Conservation (phyloP, 2,113 vertebrate genomes). For the Fulmarus glacialis region DNA sequence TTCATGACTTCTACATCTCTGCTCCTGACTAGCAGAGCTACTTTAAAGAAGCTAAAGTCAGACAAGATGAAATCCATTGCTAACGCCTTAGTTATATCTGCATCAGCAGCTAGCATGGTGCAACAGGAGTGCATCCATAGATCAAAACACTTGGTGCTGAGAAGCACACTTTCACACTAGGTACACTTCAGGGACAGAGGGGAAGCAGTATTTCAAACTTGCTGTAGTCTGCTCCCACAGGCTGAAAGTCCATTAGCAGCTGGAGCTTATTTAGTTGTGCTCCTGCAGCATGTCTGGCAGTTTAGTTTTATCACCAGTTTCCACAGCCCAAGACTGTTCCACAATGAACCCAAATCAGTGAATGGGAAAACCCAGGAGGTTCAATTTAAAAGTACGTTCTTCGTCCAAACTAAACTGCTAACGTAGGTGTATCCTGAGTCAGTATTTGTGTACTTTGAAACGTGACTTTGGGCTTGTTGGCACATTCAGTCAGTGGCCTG, state of each 20-base stretch:
- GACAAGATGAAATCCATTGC: background rate
- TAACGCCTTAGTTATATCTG: background rate
- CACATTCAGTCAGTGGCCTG: background rate
- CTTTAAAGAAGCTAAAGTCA: background rate
- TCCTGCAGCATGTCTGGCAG: background rate
- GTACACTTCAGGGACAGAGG: background rate
- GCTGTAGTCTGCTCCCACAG: background rate
- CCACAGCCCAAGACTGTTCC: background rate
- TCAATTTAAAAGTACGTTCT: background rate
- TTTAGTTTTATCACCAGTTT: background rate
- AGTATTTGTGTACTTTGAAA: background rate
- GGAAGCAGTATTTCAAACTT: background rate
- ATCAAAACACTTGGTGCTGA: background rate
- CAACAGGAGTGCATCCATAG: background rate
- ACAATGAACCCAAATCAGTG: background rate
- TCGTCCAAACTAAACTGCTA: background rate
- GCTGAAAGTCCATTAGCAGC: background rate
- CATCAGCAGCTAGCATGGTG: background rate
- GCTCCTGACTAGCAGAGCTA: background rate
- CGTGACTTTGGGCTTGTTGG: background rate
- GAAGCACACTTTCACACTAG: background rate
- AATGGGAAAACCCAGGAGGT: background rate
- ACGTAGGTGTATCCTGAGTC: background rate
- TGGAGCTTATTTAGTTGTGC: background rate
- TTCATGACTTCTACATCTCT: background rate